phyloP scores from a whole-genome alignment of 2,113 vertebrate species.

The Nestor notabilis region DNA sequence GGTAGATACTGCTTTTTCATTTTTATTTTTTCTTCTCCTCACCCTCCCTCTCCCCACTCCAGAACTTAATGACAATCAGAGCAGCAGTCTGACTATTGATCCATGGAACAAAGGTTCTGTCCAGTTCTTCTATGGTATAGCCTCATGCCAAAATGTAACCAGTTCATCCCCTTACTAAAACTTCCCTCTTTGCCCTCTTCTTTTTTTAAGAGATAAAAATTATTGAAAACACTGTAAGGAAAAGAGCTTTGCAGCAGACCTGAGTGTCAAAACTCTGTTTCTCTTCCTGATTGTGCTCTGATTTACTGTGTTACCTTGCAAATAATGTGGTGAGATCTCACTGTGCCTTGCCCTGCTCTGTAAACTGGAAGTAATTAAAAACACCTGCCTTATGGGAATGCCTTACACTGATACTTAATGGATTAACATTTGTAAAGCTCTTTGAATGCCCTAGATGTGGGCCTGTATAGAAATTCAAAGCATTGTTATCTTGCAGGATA shows the following conservation, averaged over 20 bases:
- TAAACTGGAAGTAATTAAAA: conserved; percentile 36
- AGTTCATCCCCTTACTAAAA: neutral
- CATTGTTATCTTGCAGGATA: neutral
- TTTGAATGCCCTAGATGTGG: neutral
- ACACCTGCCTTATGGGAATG: neutral
- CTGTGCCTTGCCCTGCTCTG: neutral
- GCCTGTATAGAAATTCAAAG: neutral
- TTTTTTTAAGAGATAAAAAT: neutral
- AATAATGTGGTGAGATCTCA: neutral
- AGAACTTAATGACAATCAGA: neutral
- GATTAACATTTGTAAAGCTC: conserved; percentile 37
- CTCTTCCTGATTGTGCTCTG: neutral
- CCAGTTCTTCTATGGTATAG: neutral
- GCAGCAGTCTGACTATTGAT: neutral
- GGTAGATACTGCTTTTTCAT: neutral
- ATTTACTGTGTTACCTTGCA: neutral
- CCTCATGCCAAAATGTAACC: neutral
- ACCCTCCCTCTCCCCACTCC: rapidly evolving
- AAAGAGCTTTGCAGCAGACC: neutral
- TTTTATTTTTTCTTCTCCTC: rapidly evolving
- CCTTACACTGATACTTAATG: neutral
- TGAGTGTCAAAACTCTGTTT: neutral
- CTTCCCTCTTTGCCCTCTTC: neutral
- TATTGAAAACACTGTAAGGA: rapidly evolving
- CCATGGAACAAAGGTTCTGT: neutral